Conservation (phyloP, 2,797 vertebrate species). For the Zenarchopterus dispar region DNA sequence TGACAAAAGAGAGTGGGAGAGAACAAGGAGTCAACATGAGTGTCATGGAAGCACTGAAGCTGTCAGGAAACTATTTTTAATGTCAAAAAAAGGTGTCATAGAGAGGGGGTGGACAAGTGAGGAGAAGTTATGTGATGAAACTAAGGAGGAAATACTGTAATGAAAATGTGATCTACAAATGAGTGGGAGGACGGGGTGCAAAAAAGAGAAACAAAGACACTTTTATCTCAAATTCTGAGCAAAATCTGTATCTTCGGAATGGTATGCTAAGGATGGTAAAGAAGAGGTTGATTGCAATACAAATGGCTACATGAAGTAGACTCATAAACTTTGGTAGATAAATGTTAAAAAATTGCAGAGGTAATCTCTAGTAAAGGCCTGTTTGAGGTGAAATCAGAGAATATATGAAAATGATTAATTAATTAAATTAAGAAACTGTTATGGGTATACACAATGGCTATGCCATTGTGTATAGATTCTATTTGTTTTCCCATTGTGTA, state of each 20-base stretch:
- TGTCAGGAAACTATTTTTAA: conserved; percentile 31
- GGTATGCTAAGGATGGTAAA: not conserved
- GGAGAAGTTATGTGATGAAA: conserved; percentile 16
- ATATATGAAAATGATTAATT: too few species aligned
- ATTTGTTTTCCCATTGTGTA: too few species aligned
- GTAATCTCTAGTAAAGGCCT: too few species aligned
- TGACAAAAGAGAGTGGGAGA: conserved; percentile 34
- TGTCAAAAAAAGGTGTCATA: not conserved
- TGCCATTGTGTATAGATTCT: too few species aligned
- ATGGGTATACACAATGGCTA: too few species aligned
- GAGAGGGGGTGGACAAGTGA: conserved; percentile 18
- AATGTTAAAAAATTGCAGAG: too few species aligned
- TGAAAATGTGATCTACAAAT: conserved; percentile 6
- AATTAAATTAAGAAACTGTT: too few species aligned
- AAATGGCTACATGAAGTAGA: not conserved
- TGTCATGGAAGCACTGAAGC: conserved; percentile 18
- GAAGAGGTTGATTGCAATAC: not conserved
- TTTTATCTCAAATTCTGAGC: not conserved
- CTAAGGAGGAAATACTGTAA: not conserved
- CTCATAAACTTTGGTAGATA: too few species aligned
- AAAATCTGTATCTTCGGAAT: not conserved
- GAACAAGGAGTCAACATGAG: conserved; percentile 19
- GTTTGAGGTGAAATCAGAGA: too few species aligned
- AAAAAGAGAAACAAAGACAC: not conserved
- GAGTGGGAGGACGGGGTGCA: conserved; percentile 13